Conservation (phyloP, 1,140 invertebrate species). For the Harpegnathos saltator region DNA sequence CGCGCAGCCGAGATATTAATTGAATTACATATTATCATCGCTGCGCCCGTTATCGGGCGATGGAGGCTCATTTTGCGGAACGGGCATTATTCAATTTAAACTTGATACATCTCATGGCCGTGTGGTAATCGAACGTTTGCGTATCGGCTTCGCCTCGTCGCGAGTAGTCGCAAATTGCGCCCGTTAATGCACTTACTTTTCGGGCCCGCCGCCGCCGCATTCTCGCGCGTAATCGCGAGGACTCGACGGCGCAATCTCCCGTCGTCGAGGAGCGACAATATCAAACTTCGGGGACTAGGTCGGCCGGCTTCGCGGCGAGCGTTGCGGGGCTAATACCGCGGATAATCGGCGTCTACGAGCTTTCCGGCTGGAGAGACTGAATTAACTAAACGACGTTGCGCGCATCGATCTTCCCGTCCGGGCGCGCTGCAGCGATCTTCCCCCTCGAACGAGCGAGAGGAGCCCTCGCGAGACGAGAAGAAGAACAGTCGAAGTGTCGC, state of each 20-base stretch:
- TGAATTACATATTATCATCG: constrained; percentile 77
- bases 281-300: constrained; percentile 23
- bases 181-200: constrained; percentile 52
- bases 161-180: constrained; percentile 40
- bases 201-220: constrained; percentile 6
- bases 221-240: constrained; percentile 35
- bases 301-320: too few species aligned
- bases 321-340: too few species aligned
- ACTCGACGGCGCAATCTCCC: too few species aligned
- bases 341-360: too few species aligned
- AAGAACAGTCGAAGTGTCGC: too few species aligned
- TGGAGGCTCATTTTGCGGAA: constrained; percentile 71
- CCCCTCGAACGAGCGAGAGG: too few species aligned
- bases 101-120: constrained; percentile 68
- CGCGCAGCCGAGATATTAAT: constrained; percentile 69
- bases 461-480: too few species aligned
- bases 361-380: too few species aligned
- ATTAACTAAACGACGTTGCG: too few species aligned
- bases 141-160: constrained; percentile 40
- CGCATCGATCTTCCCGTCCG: background rate
- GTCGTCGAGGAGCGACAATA: constrained; percentile 33
- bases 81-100: constrained; percentile 78
- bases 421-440: background rate
- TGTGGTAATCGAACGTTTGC: constrained; percentile 65
- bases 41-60: constrained; percentile 72